Percentiles rank a stretch among this genome's conserved stretches.
phyloP scores from a whole-genome alignment of 2,888 invertebrate species.

The Oligia latruncula region DNA sequence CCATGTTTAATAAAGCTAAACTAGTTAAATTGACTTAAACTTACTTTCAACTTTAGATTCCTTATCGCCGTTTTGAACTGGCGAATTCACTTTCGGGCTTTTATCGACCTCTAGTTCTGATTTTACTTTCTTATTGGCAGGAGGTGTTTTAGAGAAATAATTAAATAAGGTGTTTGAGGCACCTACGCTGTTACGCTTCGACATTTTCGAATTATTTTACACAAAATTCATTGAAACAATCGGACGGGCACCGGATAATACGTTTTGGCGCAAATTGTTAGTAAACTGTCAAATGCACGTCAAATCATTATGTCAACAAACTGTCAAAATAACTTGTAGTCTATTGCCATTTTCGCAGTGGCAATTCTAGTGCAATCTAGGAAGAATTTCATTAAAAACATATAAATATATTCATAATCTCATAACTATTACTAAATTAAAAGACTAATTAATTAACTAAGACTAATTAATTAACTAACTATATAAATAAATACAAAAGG shows the following conservation, averaged over 20 bases:
- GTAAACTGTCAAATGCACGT: not conserved
- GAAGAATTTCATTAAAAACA: too few species aligned
- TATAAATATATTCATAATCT: too few species aligned
- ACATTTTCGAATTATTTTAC: slow-evolving; percentile 74
- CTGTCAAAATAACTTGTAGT: not conserved
- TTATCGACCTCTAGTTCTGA: slow-evolving; percentile 69
- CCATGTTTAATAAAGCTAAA: not conserved
- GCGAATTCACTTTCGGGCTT: slow-evolving; percentile 67
- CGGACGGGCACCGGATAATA: not conserved
- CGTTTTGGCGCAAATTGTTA: slow-evolving; percentile 60
- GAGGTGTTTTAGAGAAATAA: slow-evolving; percentile 92
- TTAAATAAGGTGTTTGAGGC: slow-evolving; percentile 92
- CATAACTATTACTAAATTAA: too few species aligned
- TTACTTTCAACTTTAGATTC: slow-evolving; percentile 79
- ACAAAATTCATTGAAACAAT: slow-evolving; percentile 10
- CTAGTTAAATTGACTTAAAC: slow-evolving; percentile 51
- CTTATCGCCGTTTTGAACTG: slow-evolving; percentile 66
- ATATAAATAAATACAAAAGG: too few species aligned
- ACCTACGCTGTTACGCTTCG: slow-evolving; percentile 83
- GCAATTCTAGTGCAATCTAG: not conserved
- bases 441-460: too few species aligned
- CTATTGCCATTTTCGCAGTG: not conserved
- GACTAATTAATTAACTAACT: too few species aligned
- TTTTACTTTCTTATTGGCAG: slow-evolving; percentile 82
- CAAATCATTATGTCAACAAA: not conserved